A percentile compares a stretch with the other conserved stretches of the same genome.
Evolutionary conservation across 2,888 invertebrate species (phyloP).

Genomic region (Cheiracanthium punctorium): DNA sequence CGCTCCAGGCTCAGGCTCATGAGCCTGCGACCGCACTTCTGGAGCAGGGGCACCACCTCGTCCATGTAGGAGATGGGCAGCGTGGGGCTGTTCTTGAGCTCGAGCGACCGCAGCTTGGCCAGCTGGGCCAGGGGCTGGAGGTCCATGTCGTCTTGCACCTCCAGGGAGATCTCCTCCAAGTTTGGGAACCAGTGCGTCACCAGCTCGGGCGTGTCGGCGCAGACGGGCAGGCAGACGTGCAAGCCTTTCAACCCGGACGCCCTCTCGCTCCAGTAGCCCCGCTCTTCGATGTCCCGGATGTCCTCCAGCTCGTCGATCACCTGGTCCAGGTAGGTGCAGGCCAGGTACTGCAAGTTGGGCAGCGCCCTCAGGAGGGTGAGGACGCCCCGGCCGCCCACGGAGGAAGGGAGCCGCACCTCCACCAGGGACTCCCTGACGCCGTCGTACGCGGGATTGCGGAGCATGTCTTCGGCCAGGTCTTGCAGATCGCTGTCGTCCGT

Average conservation of each 20-base stretch:
- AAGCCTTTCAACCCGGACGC: conserved; percentile 59
- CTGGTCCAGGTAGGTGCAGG: conserved; percentile 71
- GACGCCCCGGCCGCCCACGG: conserved; percentile 68
- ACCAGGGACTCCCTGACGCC: conserved; percentile 27
- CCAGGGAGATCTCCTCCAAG: conserved; percentile 69
- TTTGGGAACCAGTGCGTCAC: conserved; percentile 71
- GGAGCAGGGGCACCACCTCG: conserved; percentile 71
- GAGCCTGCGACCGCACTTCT: conserved; percentile 68
- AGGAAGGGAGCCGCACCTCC: conserved; percentile 71
- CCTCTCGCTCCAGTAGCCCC: conserved; percentile 50
- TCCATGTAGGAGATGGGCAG: conserved; percentile 69
- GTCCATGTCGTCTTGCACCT: conserved; percentile 72
- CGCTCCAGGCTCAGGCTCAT: conserved; percentile 69
- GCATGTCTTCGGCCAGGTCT: conserved; percentile 37
- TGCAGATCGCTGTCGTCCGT: conserved; percentile 69
- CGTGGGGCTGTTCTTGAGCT: conserved; percentile 71
- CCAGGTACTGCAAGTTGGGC: conserved; percentile 69
- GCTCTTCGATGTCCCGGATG: conserved; percentile 12
- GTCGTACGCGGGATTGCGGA: conserved; percentile 20
- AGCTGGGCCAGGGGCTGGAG: conserved; percentile 62
- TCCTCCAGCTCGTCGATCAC: conserved; percentile 70
- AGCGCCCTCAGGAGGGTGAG: conserved; percentile 68
- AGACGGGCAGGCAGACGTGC: conserved; percentile 70
- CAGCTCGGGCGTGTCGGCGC: conserved; percentile 62
- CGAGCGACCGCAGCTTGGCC: conserved; percentile 49